Evolutionary conservation across 2,797 vertebrate genomes (phyloP).

Genomic region (Galagoides demidoff): DNA sequence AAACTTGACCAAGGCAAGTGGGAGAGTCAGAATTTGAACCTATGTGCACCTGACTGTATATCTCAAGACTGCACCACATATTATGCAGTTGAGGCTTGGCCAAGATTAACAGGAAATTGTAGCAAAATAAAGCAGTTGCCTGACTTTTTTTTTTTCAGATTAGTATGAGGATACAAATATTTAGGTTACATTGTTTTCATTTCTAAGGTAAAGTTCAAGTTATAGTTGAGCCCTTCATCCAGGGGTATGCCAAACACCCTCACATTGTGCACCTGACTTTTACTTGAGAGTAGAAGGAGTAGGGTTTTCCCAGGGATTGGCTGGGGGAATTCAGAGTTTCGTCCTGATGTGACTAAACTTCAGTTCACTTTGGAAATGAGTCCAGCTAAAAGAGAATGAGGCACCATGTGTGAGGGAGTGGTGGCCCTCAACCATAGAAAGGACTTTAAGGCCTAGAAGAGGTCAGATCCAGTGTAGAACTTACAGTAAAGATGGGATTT

Average conservation of each 20-base stretch:
- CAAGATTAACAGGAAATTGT: constrained; percentile 17
- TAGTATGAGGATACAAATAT: too few relatives aligned
- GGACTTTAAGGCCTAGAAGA: background rate
- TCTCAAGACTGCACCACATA: background rate
- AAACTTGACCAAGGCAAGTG: background rate
- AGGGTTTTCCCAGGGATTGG: background rate
- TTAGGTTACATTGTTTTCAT: too few relatives aligned
- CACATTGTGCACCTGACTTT: background rate
- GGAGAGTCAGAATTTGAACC: background rate
- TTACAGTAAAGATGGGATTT: background rate
- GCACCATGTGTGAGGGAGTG: background rate
- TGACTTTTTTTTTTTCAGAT: background rate
- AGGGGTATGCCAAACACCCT: too few relatives aligned
- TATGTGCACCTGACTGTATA: background rate
- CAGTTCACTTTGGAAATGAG: background rate
- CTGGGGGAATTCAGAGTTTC: constrained; percentile 18
- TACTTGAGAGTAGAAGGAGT: background rate
- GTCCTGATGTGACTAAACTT: background rate
- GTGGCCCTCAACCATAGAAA: background rate
- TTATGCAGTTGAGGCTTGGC: background rate
- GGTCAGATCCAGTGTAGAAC: background rate
- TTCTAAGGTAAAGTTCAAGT: too few relatives aligned
- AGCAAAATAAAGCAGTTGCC: background rate
- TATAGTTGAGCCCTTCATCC: too few relatives aligned
- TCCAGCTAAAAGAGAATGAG: background rate